Evolutionary conservation across 2,113 vertebrate genomes (phyloP), one percentile per base, ranked within the genome.

Genomic region (Laticauda laticaudata): DNA sequence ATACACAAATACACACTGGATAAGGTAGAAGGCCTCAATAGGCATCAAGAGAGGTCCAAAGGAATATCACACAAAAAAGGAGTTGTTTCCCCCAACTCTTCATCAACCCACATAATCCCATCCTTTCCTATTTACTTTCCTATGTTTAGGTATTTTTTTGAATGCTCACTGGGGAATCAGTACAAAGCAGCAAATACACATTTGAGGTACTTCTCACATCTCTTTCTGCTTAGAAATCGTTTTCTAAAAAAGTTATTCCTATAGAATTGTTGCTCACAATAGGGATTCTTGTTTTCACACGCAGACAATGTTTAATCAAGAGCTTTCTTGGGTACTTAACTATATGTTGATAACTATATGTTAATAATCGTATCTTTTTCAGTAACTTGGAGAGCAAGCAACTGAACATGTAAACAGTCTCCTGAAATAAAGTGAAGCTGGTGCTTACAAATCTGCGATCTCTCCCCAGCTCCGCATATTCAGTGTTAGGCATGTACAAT

Each of bases 41-140:
- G 15, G 15, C 14, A 15, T 15, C 69, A 81, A 39, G 34, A n/a
- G 12, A 75, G 15, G 20, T 2, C 69, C n/a, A 75, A 18, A 39
- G n/a, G n/a, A 75, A 75, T 15, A 75, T 5, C 69, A 75, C 69
- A 8, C 29, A 29, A 18, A 55, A 64, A 64, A 64, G 61, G 8
- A n/a, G 14, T 11, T 86, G 2, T 23, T 15, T 57, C 34, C 43
- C 24, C 18, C 45, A 4, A 2, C 91, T 92, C 54, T 86, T 54
- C 9, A 39, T 4, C 20, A 88, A 29, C 2, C 88, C 93, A 53
- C 45, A 61, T 18, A 69, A 53, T 90, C 24, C 24, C 21, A 45
- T 87, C 24, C 7, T 93, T 91, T 64, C 91, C 20, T 2, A 81
- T 5, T 55, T 92, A n/a, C 39, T 95, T 92, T 56, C 91, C 15